Evolutionary conservation across 2,797 vertebrate species (phyloP).

Genomic region (Eulemur coronatus): DNA sequence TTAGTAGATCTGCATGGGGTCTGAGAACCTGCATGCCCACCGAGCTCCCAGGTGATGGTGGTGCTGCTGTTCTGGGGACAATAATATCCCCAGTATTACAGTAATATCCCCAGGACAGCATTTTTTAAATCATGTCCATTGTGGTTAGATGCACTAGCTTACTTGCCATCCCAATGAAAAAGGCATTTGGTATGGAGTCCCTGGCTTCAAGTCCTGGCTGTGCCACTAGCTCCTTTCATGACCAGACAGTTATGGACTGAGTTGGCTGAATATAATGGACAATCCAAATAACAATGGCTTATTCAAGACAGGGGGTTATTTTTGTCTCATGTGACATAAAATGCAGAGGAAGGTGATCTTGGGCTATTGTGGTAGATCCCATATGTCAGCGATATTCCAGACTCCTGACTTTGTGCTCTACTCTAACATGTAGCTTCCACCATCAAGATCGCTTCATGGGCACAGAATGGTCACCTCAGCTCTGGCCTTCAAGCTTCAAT

Average conservation of each 20-base stretch:
- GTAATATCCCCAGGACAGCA: not conserved
- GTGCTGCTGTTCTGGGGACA: not conserved
- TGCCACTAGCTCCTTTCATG: not conserved
- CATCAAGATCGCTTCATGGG: not conserved
- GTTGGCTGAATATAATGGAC: not conserved
- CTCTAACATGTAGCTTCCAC: not conserved
- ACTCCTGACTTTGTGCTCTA: not conserved
- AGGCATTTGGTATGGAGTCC: too few relatives aligned
- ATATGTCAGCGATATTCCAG: not conserved
- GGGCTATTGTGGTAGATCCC: not conserved
- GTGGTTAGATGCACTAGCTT: not conserved
- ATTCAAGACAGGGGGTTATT: not conserved
- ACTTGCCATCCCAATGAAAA: too few relatives aligned
- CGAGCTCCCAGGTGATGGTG: not conserved
- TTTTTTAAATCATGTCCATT: not conserved
- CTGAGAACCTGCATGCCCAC: not conserved
- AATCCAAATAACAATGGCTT: not conserved
- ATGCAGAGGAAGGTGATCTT: not conserved
- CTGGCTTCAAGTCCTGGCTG: not conserved
- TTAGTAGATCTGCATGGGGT: not conserved
- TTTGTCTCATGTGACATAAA: not conserved
- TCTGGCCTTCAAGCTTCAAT: not conserved
- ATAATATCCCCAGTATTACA: not conserved
- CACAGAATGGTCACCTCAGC: not conserved
- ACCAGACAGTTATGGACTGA: not conserved